Base-by-base conservation (phyloP, 2,113 vertebrate genomes). In the Dicrurus megarhynchus region DNA sequence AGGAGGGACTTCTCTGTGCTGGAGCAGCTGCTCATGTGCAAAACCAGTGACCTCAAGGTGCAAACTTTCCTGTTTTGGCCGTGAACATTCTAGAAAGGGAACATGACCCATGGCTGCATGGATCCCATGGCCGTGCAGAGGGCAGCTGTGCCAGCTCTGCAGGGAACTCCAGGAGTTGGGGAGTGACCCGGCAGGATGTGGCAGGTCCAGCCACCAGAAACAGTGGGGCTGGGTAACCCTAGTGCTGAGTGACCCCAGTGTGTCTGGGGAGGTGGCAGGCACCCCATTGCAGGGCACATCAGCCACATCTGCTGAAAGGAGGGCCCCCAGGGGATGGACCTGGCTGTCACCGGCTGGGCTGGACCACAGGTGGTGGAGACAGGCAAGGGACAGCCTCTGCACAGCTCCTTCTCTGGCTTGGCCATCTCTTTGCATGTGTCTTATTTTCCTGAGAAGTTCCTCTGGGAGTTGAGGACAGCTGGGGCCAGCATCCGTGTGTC, bases 31-130 rank as follows among this genome's bases (percentile, higher is more conserved):
- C 12, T 68, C 39, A 49, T 39, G 18, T 35, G 35, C 49, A 35
- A 49, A 77, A 78, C 0, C 26, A 74, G 39, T 10, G 65, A 46
- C 14, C 35, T 52, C 2, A 11, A 60, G 70, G 46, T 30, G 46
- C 56, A 55, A 30, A 86, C 81, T 70, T 94, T 49, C 60, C 65
- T 60, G 44, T 69, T 83, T 77, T 0, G 1, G 27, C 35, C 3
- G 6, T 3, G 1, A 68, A 16, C 1, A 1, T 41, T 68, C 64
- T 11, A 1, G 75, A 64, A 92, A 21, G 44, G 39, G 69, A 96
- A 50, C 63, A 12, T 0, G 10, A 46, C 41, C 59, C 3, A 0
- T 6, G 42, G 18, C 18, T 61, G 42, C 49, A 13, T 15, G 17
- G 59, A 55, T 27, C 13, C 65, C n/a, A 5, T 6, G 33, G 59